phyloP scores from a whole-genome alignment of 2,888 invertebrate genomes.

The Tuberolachnus salignus region DNA sequence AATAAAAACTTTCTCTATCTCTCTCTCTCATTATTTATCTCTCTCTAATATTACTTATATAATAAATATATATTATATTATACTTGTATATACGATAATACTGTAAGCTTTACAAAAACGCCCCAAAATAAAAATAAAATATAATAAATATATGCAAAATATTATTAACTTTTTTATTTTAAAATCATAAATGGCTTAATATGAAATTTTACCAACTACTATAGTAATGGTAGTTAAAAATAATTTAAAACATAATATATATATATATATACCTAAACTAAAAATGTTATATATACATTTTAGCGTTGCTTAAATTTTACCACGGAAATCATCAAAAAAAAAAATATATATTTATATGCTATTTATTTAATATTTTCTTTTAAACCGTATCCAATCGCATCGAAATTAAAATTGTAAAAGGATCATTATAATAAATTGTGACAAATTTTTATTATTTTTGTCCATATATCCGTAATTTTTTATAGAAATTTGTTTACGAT shows the following conservation, averaged over 20 bases:
- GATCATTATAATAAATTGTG: not conserved
- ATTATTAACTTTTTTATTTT: slow-evolving; percentile 15
- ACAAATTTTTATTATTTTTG: no score
- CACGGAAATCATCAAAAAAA: slow-evolving; percentile 5
- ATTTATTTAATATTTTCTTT: no score
- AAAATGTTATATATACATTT: no score
- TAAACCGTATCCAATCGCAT: no score
- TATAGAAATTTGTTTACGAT: not conserved
- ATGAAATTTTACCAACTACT: not conserved
- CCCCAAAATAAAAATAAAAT: not conserved
- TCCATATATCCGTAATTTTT: not conserved
- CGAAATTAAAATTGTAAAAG: slow-evolving; percentile 5
- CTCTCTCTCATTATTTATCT: no score
- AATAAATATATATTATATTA: not conserved
- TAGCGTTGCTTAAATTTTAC: not conserved
- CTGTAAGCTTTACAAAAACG: not conserved
- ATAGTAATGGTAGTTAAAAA: no score
- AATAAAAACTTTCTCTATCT: slow-evolving; percentile 34
- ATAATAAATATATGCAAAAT: not conserved
- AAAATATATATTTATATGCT: not conserved
- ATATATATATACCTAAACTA: not conserved
- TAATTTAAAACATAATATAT: no score
- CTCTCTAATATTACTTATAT: not conserved
- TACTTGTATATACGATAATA: not conserved
- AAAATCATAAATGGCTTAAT: not conserved